These are phyloP conservation scores for Bellardia bayeri DNA, from an alignment of 2,888 invertebrate genomes.

Conservation along the genomic window DNA sequence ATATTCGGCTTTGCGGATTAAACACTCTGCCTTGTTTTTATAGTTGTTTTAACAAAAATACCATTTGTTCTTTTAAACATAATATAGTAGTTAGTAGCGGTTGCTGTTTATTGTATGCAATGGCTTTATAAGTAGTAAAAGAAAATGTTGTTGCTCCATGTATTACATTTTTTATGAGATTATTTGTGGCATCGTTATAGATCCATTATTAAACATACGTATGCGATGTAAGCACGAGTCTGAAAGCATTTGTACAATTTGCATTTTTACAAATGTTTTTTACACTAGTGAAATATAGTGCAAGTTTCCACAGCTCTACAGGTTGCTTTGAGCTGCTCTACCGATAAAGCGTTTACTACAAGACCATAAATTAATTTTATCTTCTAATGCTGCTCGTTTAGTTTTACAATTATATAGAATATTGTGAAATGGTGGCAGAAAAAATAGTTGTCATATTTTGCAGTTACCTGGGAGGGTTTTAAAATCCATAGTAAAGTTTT, in stretches of 20 bases:
- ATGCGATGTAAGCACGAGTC: not conserved
- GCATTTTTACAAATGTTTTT: not conserved
- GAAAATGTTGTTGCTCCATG: not conserved
- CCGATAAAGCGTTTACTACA: not conserved
- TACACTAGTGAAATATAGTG: not conserved
- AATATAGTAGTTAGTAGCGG: not conserved
- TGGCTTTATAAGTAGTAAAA: not conserved
- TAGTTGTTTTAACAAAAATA: slow-evolving; percentile 12
- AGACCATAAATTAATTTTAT: slow-evolving; percentile 34
- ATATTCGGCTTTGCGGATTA: no score
- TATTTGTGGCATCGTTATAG: slow-evolving; percentile 68
- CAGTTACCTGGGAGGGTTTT: not conserved
- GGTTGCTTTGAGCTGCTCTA: slow-evolving; percentile 30
- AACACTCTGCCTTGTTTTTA: not conserved
- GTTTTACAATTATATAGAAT: no score
- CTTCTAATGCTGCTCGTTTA: not conserved
- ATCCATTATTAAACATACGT: slow-evolving; percentile 53
- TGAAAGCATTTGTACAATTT: not conserved
- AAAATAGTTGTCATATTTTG: not conserved
- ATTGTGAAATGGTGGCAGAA: not conserved
- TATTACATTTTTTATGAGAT: slow-evolving; percentile 56
- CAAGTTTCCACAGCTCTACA: slow-evolving; percentile 26
- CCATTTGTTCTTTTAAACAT: not conserved
- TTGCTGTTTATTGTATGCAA: no score
- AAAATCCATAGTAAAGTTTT: not conserved